Base-by-base conservation (phyloP, 2,113 vertebrate genomes). In the Corvus moneduloides region DNA sequence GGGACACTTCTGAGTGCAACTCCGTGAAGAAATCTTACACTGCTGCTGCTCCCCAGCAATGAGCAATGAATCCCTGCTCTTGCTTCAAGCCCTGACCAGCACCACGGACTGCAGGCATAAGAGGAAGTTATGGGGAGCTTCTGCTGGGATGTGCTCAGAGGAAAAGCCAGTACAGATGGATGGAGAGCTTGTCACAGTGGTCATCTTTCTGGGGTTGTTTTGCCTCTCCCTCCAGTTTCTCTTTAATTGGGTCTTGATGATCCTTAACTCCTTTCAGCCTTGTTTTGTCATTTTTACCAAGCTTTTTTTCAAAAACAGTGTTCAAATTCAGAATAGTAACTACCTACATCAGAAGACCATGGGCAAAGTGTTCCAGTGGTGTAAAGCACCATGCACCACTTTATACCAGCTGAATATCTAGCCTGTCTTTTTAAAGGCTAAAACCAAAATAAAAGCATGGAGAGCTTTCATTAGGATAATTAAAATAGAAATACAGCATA, bases 41-140 rank as follows among this genome's bases (percentile, higher is more conserved):
- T 30, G 64, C 35, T 58, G 24, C 81, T 46, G 3, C n/a, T 66
- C 52, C 33, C 41, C 15, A 2, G 32, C 41, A 63, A 37, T 27
- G 48, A 92, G 23, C 23, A 26, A 49, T 7, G 23, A 49, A 49
- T 8, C 48, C 48, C 48, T 49, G 48, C 63, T 51, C 62, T 73
- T 54, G 56, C 67, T 58, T 49, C 0, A 0, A 77, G 72, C 49
- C 46, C 32, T 79, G 44, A 43, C 23, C 1, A 1, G 76, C 59
- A 59, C 17, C 24, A 24, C 0, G 0, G 20, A 27, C 26, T 54
- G 17, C 35, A 72, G 49, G 32, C 5, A 14, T 37, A 44, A 66
- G 63, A 69, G 35, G 19, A 49, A 76, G 32, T 48, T 41, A 8
- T 3, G 10, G n/a, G 46, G 35, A 74, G 63, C 32, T 71, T 76